A percentile compares a stretch with the other conserved stretches of the same genome.
Conservation (phyloP, 35 echinoderm and acorn worm genomes). For the Lytechinus pictus region DNA sequence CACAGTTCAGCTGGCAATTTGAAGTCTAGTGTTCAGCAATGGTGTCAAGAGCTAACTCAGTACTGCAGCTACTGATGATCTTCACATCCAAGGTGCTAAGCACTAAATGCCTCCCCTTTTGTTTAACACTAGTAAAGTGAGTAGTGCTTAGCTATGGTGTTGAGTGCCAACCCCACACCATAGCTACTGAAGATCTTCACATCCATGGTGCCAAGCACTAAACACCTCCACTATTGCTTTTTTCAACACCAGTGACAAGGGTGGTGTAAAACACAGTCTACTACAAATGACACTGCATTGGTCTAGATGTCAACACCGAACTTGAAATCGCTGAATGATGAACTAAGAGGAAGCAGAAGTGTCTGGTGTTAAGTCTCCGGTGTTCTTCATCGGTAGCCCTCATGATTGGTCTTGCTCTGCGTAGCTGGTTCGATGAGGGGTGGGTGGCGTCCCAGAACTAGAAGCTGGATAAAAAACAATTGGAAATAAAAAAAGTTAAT, state of each 20-base stretch:
- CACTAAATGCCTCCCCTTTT: background rate
- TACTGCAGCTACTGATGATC: background rate
- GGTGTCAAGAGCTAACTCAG: background rate
- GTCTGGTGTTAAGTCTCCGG: background rate
- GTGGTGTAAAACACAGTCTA: background rate
- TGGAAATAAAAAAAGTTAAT: background rate
- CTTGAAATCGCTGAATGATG: background rate
- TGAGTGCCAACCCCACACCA: background rate
- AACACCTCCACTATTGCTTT: background rate
- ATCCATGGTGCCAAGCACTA: background rate
- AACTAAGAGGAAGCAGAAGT: background rate
- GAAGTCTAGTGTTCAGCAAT: background rate
- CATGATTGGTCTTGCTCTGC: slow-evolving; percentile 78
- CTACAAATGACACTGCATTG: background rate
- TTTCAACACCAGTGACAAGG: background rate
- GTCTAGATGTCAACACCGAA: background rate
- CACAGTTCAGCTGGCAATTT: background rate
- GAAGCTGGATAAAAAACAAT: slow-evolving; percentile 62
- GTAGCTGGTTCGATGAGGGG: slow-evolving; percentile 89
- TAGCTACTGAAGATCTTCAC: background rate
- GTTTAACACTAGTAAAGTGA: background rate
- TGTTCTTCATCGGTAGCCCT: background rate
- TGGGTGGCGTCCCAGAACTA: slow-evolving; percentile 90
- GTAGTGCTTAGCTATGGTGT: background rate
- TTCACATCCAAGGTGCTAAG: background rate